Evolutionary conservation across 2,888 invertebrate genomes (phyloP).

Genomic region (Noctua fimbriata): DNA sequence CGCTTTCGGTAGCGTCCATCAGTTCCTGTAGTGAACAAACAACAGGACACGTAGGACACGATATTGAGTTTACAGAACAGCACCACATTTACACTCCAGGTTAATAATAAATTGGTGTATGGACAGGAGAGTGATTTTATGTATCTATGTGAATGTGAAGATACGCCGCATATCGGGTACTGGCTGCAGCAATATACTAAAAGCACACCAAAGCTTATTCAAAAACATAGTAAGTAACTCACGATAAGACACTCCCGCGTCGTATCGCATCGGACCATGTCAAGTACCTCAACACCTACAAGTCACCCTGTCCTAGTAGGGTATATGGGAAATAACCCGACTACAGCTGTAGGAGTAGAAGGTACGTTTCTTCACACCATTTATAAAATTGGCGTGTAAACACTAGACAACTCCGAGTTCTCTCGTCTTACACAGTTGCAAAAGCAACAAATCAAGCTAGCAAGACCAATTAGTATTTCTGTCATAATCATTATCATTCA

Average conservation of each 20-base stretch:
- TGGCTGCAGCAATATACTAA: too few relatives aligned
- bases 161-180: too few relatives aligned
- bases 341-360: background rate
- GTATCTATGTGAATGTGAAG: too few relatives aligned
- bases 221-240: background rate
- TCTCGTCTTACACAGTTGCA: background rate
- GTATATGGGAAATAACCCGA: background rate
- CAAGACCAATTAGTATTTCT: slow-evolving; percentile 23
- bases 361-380: background rate
- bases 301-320: background rate
- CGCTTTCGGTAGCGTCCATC: too few relatives aligned
- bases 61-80: too few relatives aligned
- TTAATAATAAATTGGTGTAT: too few relatives aligned
- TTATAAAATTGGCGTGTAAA: background rate
- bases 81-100: too few relatives aligned
- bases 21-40: too few relatives aligned
- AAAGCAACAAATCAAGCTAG: slow-evolving; percentile 3
- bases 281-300: background rate
- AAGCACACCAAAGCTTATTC: too few relatives aligned
- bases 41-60: too few relatives aligned
- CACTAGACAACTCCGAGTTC: too few relatives aligned
- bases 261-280: background rate
- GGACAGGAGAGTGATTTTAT: too few relatives aligned
- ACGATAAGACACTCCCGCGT: background rate
- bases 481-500: slow-evolving; percentile 4